Conservation (phyloP, 2,113 vertebrate genomes). For the Hippoglossus stenolepis region DNA sequence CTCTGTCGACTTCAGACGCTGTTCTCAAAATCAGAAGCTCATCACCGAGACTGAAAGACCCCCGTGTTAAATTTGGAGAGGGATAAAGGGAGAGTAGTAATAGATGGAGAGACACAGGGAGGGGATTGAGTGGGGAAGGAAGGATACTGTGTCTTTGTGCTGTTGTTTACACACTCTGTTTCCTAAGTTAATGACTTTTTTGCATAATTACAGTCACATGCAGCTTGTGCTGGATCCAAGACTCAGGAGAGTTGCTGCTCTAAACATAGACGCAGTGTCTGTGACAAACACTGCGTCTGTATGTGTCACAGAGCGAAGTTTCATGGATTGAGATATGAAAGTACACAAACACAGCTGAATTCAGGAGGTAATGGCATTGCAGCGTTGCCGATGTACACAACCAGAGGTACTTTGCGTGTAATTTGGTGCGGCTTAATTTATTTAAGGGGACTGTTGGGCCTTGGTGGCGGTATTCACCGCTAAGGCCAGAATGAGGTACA, state of each 20-base stretch:
- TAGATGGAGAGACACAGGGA: conserved; percentile 24
- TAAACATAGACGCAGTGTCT: conserved; percentile 35
- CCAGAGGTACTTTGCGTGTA: background rate
- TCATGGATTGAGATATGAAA: background rate
- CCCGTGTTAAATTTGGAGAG: conserved; percentile 45
- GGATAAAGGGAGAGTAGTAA: conserved; percentile 24
- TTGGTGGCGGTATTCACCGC: no score
- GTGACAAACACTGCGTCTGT: conserved; percentile 2
- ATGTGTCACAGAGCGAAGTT: conserved; percentile 11
- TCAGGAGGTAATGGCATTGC: background rate
- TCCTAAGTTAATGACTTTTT: conserved; percentile 74
- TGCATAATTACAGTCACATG: conserved; percentile 68
- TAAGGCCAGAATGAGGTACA: background rate
- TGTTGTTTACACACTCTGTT: conserved; percentile 70
- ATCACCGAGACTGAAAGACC: conserved; percentile 38
- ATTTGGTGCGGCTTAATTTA: no score
- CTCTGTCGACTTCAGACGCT: conserved; percentile 61
- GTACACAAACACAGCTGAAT: background rate
- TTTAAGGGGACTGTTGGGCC: no score
- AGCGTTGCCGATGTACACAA: background rate
- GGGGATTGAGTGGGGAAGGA: conserved; percentile 16
- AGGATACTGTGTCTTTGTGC: conserved; percentile 36
- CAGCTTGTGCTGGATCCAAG: conserved; percentile 47
- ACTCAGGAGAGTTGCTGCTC: conserved; percentile 52
- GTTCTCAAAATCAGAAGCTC: conserved; percentile 49